Percentiles rank a stretch among this genome's conserved stretches.
Conservation (phyloP, 1,140 invertebrate genomes). For the Plectus sambesii region DNA sequence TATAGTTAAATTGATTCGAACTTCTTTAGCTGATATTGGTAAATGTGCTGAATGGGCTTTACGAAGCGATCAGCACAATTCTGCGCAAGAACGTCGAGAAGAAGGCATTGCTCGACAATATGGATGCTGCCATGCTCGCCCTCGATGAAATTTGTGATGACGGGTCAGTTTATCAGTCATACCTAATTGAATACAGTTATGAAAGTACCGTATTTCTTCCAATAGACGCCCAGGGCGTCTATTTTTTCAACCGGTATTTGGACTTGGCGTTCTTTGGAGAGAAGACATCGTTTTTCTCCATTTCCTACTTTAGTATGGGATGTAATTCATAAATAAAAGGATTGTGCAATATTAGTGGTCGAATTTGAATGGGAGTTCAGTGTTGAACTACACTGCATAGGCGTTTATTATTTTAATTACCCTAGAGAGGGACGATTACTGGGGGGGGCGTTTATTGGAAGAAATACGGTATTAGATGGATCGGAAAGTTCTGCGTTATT, state of each 20-base stretch:
- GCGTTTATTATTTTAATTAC: too few relatives aligned
- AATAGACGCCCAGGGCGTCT: too few relatives aligned
- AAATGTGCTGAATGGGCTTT: conserved; percentile 85
- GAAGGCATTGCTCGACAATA: conserved; percentile 72
- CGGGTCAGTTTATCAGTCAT: conserved; percentile 58
- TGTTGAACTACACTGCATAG: too few relatives aligned
- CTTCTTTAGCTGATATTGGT: conserved; percentile 85
- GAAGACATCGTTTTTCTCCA: too few relatives aligned
- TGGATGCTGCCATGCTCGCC: conserved; percentile 87
- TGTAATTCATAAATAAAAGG: conserved; percentile 8
- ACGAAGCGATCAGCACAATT: conserved; percentile 85
- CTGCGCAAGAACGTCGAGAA: conserved; percentile 93
- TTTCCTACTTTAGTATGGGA: too few relatives aligned
- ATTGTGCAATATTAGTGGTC: neutral
- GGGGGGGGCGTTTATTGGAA: too few relatives aligned
- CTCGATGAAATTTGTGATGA: conserved; percentile 98
- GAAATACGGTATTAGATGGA: neutral
- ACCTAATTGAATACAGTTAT: conserved; percentile 7
- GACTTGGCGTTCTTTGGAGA: too few relatives aligned
- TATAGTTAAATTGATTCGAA: neutral
- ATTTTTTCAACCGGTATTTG: too few relatives aligned
- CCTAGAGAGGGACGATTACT: too few relatives aligned
- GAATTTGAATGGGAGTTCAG: conserved; percentile 22
- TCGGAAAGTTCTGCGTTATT: conserved; percentile 17
- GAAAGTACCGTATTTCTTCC: too few relatives aligned